Base-by-base conservation (phyloP, 2,888 invertebrate genomes). In the Ptycholaimellus sp. region DNA sequence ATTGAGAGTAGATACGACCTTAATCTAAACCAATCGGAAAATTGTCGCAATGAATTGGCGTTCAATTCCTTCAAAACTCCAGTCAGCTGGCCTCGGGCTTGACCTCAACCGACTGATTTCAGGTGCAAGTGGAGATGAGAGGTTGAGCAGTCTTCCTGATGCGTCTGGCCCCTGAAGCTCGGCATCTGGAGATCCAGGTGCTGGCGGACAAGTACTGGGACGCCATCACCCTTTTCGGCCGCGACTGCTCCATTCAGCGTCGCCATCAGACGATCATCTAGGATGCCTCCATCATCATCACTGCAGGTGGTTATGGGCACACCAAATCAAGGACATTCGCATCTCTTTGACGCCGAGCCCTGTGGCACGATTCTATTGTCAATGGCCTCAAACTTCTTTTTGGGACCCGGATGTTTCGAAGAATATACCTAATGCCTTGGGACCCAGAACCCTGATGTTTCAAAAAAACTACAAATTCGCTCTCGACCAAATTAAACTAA, bases 241-340 rank as follows among this genome's bases (percentile, higher is more conserved):
- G 96, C 37, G 96, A 96, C 62, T 96, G 96, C 57, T 93, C 93
- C 3, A 93, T 96, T 48, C 96, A 96, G 60, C 70, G 96, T 20
- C 70, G 96, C 3, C 96, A 96, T 60, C 96, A 96, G 65, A 96
- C 99, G 64, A 96, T 96, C 57, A 96, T 96, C 38, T 96, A 96
- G 59, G 96, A 96, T 57, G 96, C 96, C 0, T 96, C 96, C 0
- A 87, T 85, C 0, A 76, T 81, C 19, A 73, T 99, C 42, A 83
- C 93, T 96, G 23, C 93, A 90, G 70, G 77, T 77, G 51, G 93
- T 93, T 2, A 96, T 99, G 96, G 96, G 96, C 22, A 68, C 75
- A 85, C 62, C 73, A 81, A 46, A 81, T 99, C 45, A 90, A 90
- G 62, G 87, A 90, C 56, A 85, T 96, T 52, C 72, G 93, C 25